Evolutionary conservation across 2,888 invertebrate species (phyloP).

Genomic region (Ptychoptera albimana): DNA sequence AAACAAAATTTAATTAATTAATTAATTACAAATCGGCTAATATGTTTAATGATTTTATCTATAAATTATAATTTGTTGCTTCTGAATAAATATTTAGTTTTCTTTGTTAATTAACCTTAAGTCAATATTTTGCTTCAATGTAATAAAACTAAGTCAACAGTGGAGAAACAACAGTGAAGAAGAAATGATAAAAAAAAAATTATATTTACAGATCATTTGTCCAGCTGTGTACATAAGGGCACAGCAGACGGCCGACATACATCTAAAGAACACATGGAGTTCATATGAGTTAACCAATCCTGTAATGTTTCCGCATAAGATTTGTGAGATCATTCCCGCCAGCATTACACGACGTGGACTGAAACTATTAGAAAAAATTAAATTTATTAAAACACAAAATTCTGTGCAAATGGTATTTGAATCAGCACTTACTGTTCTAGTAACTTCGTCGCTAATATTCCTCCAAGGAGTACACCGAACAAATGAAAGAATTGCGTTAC

Average conservation of each 20-base stretch:
- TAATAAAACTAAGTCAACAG: too few species aligned
- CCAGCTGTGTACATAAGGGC: constrained; percentile 33
- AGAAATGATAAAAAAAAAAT: neutral
- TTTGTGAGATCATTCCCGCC: constrained; percentile 31
- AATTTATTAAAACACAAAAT: neutral
- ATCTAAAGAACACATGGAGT: constrained; percentile 31
- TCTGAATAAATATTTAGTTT: neutral
- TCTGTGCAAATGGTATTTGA: neutral
- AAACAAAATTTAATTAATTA: neutral
- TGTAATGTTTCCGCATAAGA: constrained; percentile 29
- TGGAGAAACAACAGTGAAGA: too few species aligned
- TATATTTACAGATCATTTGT: constrained; percentile 29
- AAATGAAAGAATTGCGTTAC: constrained; percentile 35
- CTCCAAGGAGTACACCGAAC: constrained; percentile 33
- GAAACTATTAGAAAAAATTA: constrained; percentile 23
- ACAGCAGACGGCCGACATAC: constrained; percentile 31
- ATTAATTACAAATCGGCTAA: too few species aligned
- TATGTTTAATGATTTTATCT: neutral
- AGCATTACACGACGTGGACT: constrained; percentile 31
- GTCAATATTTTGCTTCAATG: neutral
- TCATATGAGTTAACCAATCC: constrained; percentile 30
- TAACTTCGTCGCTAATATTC: constrained; percentile 29
- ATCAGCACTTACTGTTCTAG: constrained; percentile 23
- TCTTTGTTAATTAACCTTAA: neutral
- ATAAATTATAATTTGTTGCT: neutral